Percentiles rank a stretch among this genome's conserved stretches.
These are phyloP conservation scores for Machaerirhynchus nigripectus DNA, from an alignment of 2,113 vertebrate genomes.

Conservation along the genomic window DNA sequence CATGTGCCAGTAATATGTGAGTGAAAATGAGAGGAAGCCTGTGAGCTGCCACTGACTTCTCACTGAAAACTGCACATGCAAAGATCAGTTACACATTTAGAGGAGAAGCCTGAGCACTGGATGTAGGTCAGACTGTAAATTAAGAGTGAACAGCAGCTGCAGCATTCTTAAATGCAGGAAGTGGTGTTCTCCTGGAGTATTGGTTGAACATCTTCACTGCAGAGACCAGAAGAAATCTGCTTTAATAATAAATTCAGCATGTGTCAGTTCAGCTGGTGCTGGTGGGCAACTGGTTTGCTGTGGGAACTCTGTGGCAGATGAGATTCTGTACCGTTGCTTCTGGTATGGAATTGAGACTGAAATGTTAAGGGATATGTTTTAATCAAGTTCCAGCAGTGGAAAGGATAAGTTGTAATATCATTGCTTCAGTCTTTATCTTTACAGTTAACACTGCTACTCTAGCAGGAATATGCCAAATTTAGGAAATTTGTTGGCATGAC, in stretches of 20 bases:
- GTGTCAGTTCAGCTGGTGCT: background rate
- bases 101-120: background rate
- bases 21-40: background rate
- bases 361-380: background rate
- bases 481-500: background rate
- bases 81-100: background rate
- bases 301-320: background rate
- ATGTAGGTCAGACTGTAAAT: slow-evolving; percentile 9
- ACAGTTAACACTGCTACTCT: background rate
- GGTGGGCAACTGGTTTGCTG: background rate
- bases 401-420: background rate
- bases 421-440: background rate
- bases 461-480: background rate
- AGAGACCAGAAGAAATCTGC: background rate
- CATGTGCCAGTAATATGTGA: background rate
- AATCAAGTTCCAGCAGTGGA: background rate
- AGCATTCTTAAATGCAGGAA: background rate
- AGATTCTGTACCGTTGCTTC: background rate
- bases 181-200: background rate
- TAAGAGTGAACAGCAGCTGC: slow-evolving; percentile 3
- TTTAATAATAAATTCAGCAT: background rate
- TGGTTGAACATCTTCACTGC: background rate
- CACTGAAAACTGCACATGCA: background rate
- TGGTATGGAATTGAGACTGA: background rate
- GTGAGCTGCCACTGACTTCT: background rate